Evolutionary conservation across 2,113 vertebrate genomes (phyloP).

Genomic region (Otus sunia): DNA sequence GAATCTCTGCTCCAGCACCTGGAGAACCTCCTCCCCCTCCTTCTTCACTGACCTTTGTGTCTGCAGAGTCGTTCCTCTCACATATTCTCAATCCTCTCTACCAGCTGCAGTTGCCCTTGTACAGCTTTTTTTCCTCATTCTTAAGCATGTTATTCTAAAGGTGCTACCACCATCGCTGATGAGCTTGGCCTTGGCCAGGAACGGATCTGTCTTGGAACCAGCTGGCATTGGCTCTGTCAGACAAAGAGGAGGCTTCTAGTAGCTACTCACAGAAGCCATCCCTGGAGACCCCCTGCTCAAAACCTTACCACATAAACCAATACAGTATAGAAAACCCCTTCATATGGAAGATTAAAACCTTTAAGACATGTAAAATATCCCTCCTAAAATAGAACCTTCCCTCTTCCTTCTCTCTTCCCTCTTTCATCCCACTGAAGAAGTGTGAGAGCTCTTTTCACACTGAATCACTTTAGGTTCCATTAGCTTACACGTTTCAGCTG

Average conservation of each 20-base stretch:
- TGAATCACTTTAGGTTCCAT: constrained; percentile 18
- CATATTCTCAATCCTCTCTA: background rate
- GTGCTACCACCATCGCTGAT: background rate
- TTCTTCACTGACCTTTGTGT: background rate
- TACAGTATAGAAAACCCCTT: background rate
- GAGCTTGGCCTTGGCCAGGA: fast-evolving
- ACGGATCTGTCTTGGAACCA: fast-evolving
- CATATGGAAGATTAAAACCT: background rate
- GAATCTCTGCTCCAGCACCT: background rate
- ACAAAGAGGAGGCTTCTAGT: fast-evolving
- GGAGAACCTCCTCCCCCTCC: background rate
- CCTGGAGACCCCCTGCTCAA: fast-evolving
- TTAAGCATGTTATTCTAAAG: background rate
- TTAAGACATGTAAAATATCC: background rate
- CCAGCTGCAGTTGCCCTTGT: background rate
- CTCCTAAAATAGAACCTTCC: background rate
- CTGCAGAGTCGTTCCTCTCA: background rate
- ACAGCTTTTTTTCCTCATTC: background rate
- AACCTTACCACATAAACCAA: background rate
- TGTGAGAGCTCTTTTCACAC: background rate
- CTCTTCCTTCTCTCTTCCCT: background rate
- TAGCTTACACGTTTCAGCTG: background rate
- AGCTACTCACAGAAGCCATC: background rate
- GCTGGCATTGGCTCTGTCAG: too few relatives aligned
- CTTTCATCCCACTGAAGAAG: background rate